Conservation (phyloP, 2,888 invertebrate genomes). For the Gnatocerus cornutus region DNA sequence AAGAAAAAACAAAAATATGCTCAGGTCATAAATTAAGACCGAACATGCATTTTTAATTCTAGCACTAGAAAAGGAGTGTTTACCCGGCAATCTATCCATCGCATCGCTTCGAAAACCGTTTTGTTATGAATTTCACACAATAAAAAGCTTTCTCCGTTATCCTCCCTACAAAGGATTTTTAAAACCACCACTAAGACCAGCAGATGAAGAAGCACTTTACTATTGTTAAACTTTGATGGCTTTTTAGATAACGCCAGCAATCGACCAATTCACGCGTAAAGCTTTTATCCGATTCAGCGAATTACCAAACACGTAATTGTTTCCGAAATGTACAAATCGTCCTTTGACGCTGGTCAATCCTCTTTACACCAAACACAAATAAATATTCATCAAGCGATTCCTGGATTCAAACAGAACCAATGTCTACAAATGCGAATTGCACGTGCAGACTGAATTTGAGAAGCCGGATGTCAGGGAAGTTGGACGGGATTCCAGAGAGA, state of each 20-base stretch:
- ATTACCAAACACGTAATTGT: slow-evolving; percentile 28
- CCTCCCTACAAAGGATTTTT: neutral
- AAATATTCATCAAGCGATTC: slow-evolving; percentile 20
- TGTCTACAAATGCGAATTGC: neutral
- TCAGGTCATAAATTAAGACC: too few species aligned
- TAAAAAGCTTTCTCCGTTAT: neutral
- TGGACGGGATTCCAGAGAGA: too few species aligned
- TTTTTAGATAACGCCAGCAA: slow-evolving; percentile 9
- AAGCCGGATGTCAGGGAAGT: too few species aligned
- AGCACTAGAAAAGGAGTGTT: too few species aligned
- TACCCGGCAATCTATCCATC: too few species aligned
- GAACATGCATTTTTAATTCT: too few species aligned
- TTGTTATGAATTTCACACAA: neutral
- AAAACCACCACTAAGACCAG: neutral
- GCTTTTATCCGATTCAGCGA: slow-evolving; percentile 23
- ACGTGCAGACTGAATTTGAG: too few species aligned
- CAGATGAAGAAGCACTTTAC: slow-evolving; percentile 16
- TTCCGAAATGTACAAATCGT: slow-evolving; percentile 15
- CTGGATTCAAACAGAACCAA: slow-evolving; percentile 4
- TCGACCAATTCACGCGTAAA: slow-evolving; percentile 20
- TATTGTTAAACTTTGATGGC: slow-evolving; percentile 8
- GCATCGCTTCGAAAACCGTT: too few species aligned
- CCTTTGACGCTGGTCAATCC: slow-evolving; percentile 1
- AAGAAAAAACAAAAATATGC: too few species aligned
- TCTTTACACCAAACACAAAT: slow-evolving; percentile 17